phyloP scores from a whole-genome alignment of 2,888 invertebrate genomes.

The Lysandra bellargus region DNA sequence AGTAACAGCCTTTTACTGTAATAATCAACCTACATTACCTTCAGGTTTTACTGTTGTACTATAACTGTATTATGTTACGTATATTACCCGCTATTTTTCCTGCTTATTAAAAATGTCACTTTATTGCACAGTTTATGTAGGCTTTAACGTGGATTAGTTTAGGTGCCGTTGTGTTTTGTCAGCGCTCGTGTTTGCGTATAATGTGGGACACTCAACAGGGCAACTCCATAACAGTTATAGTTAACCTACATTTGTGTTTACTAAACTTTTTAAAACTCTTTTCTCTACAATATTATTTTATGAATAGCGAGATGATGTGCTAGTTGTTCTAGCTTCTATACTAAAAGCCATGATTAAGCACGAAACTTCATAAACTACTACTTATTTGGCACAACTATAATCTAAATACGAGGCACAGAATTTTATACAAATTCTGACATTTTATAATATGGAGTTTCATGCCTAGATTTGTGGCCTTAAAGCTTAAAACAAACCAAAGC shows the following conservation, averaged over 20 bases:
- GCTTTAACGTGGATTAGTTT: slow-evolving; percentile 34
- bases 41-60: no score
- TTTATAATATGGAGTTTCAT: no score
- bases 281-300: neutral
- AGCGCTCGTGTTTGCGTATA: slow-evolving; percentile 53
- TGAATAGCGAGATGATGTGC: neutral
- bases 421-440: no score
- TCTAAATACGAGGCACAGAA: no score
- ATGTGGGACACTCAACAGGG: slow-evolving; percentile 57
- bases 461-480: no score
- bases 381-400: no score
- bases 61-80: no score
- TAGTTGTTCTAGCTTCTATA: no score
- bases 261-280: slow-evolving; percentile 2
- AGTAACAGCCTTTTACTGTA: no score
- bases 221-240: slow-evolving; percentile 27
- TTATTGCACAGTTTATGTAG: neutral
- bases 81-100: neutral
- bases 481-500: no score
- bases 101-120: neutral
- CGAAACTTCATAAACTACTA: neutral
- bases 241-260: slow-evolving; percentile 23
- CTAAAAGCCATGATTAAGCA: neutral
- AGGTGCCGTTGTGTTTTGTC: slow-evolving; percentile 62
- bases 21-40: no score